A percentile compares a stretch with the other conserved stretches of the same genome.
Evolutionary conservation across 2,113 vertebrate genomes (phyloP).

Genomic region (Mormyrus lacerda): DNA sequence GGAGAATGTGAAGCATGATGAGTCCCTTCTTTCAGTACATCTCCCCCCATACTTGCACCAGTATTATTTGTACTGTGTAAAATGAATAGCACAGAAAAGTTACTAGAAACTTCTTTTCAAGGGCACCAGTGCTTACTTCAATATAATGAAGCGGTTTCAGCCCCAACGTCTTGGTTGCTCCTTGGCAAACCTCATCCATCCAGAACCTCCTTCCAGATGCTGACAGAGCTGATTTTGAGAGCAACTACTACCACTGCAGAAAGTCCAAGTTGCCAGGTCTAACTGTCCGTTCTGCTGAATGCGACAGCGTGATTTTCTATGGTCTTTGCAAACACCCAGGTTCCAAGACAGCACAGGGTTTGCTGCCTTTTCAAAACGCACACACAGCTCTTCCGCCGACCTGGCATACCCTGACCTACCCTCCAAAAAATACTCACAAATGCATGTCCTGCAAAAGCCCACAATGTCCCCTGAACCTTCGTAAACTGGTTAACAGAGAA

Average conservation of each 20-base stretch:
- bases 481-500: not conserved
- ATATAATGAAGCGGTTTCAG: not conserved
- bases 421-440: not conserved
- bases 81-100: not conserved
- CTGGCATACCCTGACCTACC: not conserved
- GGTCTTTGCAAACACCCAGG: too few species aligned
- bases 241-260: conserved; percentile 22
- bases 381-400: not conserved
- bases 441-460: not conserved
- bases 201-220: not conserved
- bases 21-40: not conserved
- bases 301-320: too few species aligned
- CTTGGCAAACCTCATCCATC: not conserved
- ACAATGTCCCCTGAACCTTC: not conserved
- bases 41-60: not conserved
- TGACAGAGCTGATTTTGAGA: conserved; percentile 27
- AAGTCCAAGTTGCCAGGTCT: not conserved
- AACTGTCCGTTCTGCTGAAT: too few species aligned
- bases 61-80: not conserved
- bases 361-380: not conserved
- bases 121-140: not conserved
- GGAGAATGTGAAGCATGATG: conserved; percentile 19
- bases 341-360: not conserved
- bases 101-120: not conserved
- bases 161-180: not conserved